A percentile compares a stretch with the other conserved stretches of the same genome.
Conservation (phyloP, 2,113 vertebrate genomes). For the Rhabdomys dilectus region DNA sequence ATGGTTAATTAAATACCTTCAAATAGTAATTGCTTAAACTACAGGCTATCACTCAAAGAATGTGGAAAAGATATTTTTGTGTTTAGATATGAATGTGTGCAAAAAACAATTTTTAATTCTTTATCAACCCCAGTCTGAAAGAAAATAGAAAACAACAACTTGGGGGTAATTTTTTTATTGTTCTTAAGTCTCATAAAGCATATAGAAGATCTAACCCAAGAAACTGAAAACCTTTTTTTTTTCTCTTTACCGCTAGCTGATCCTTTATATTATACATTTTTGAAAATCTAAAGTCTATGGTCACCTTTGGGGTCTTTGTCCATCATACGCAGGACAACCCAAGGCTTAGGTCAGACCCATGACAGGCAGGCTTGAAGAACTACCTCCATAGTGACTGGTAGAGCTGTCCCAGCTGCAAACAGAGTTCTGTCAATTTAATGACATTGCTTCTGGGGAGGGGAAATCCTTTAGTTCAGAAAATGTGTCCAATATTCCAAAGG, state of each 20-base stretch:
- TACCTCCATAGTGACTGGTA: background rate
- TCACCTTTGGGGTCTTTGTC: background rate
- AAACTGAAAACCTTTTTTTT: background rate
- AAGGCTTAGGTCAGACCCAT: background rate
- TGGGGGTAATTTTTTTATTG: background rate
- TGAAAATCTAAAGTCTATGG: background rate
- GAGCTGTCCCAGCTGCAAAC: background rate
- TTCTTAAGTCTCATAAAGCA: constrained; percentile 1
- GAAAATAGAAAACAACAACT: background rate
- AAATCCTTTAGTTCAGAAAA: background rate
- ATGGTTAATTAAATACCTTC: background rate
- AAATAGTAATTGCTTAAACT: constrained; percentile 10
- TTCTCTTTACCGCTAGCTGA: background rate
- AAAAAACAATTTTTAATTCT: background rate
- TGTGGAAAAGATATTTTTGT: background rate
- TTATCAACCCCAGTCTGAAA: background rate
- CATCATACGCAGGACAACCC: background rate
- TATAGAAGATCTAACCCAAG: background rate
- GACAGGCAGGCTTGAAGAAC: background rate
- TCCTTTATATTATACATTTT: background rate
- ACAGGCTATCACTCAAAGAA: background rate
- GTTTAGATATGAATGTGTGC: background rate
- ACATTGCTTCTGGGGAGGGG: background rate
- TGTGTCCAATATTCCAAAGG: background rate
- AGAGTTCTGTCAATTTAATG: background rate